Percentiles rank a stretch among this genome's conserved stretches.
These are phyloP conservation scores for Polypedilum vanderplanki DNA, from an alignment of 1,140 invertebrate genomes.

Conservation along the genomic window DNA sequence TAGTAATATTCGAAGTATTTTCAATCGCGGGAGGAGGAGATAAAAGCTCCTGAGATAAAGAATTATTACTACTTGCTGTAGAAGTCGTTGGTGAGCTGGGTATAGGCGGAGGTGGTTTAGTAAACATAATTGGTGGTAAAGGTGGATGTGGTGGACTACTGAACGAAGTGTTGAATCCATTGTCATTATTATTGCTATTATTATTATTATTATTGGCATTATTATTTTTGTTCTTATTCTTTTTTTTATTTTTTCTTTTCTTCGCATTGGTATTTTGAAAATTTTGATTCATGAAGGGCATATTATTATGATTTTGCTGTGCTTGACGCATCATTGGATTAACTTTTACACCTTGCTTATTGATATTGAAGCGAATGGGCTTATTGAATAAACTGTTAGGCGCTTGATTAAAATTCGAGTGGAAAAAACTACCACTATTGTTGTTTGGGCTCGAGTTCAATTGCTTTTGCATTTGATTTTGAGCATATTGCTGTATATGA, in stretches of 20 bases:
- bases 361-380: conserved; percentile 16
- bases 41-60: not conserved
- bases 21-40: not conserved
- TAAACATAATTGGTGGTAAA: not conserved
- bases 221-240: conserved; percentile 31
- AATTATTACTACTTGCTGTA: conserved; percentile 24
- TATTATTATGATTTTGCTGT: conserved; percentile 1
- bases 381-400: conserved; percentile 7
- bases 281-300: conserved; percentile 3
- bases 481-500: conserved; percentile 7
- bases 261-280: conserved; percentile 1
- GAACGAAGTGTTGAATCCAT: not conserved
- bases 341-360: conserved; percentile 16
- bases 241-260: conserved; percentile 13
- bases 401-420: not conserved
- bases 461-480: conserved; percentile 5
- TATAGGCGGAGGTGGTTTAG: not conserved
- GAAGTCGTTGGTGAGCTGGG: not conserved
- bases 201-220: not conserved
- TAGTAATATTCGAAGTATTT: conserved; percentile 30
- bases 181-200: not conserved
- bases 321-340: conserved; percentile 15
- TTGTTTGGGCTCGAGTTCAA: not conserved
- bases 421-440: not conserved
- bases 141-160: not conserved